Base-by-base conservation (phyloP, 2,797 vertebrate genomes). In the Choloepus didactylus region DNA sequence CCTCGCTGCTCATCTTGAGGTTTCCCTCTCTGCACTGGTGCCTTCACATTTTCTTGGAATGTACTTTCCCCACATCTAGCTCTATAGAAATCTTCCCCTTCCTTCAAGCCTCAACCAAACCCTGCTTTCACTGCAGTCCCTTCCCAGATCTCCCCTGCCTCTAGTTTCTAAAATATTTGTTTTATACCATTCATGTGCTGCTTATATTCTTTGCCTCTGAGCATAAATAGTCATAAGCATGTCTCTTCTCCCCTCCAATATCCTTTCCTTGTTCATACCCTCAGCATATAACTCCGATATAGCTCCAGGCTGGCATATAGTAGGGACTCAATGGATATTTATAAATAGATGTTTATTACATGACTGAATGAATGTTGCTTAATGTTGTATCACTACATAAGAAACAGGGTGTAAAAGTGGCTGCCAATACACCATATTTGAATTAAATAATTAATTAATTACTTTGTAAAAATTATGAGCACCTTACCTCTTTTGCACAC, bases 11-110 rank as follows among this genome's bases (percentile, higher is more conserved):
- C 12, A 12, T 21, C 38, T 49, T 18, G 7, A 9, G 1, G 2
- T 18, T 46, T 5, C 35, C 9, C 35, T 12, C 41, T 15, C n/a
- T 56, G 4, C 2, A 0, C 11, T 1, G 6, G 5, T 1, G 8
- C 41, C 54, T 89, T 82, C 31, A 18, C 5, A 3, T 92, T 38
- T 89, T 35, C 21, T 79, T 82, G 8, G 49, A 38, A n/a, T 21
- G 8, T 0, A 21, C 1, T 60, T 19, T 38, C 3, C 49, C 9
- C 27, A 54, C 35, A 11, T 59, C 10, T 38, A 18, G 19, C 9
- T 49, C 56, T 38, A n/a, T 0, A 23, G 41, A 67, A 62, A 21
- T 44, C 25, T 38, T 35, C 51, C 59, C 59, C 19, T n/a, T 69
- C 54, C 54, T 56, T 70, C 62, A 81, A 54, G 38, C 25, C 66